Base-by-base conservation (phyloP, 2,797 vertebrate genomes). In the Rhincodon typus region DNA sequence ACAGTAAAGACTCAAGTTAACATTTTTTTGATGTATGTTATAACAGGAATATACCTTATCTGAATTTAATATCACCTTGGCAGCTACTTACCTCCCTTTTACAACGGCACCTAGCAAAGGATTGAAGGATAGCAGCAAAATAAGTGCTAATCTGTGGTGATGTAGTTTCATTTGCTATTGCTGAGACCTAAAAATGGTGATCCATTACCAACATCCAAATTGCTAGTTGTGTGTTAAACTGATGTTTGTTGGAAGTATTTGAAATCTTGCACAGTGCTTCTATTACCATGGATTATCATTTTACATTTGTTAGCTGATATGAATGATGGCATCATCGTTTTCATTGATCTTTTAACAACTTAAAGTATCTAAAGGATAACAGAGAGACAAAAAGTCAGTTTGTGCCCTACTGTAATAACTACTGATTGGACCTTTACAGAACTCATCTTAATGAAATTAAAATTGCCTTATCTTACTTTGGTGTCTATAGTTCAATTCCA, bases 251-350 rank as follows among this genome's bases (percentile, higher is more conserved):
- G 66, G 69, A 93, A 93, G 34, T 67, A 93, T 38, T 93, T 69
- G 66, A 93, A 66, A 93, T 93, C 62, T 93, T 93, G 90, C 66
- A 69, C 42, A 38, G 8, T 69, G 62, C 66, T 62, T 69, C 69
- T 93, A 42, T 93, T 93, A 69, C 23, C 4, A 17, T 90, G n/a
- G 90, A 69, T 42, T 93, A 93, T 69, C 62, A 69, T 93, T 93
- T 69, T 93, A 93, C 21, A 46, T 93, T 69, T 66, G 66, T 38
- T 93, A 42, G 21, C n/a, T 2, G n/a, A 50, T 12, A 69, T 42
- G n/a, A 69, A 93, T 69, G 38, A 38, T 69, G 38, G 90, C 23
- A 12, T 93, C n/a, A 38, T 42, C 23, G 42, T 93, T 93, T 93
- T 93, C n/a, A 93, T 69, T 93, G 90, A 66, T 21, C 38, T 93